phyloP scores from a whole-genome alignment of 2,113 vertebrate genomes.

The Macheiramphus alcinus region DNA sequence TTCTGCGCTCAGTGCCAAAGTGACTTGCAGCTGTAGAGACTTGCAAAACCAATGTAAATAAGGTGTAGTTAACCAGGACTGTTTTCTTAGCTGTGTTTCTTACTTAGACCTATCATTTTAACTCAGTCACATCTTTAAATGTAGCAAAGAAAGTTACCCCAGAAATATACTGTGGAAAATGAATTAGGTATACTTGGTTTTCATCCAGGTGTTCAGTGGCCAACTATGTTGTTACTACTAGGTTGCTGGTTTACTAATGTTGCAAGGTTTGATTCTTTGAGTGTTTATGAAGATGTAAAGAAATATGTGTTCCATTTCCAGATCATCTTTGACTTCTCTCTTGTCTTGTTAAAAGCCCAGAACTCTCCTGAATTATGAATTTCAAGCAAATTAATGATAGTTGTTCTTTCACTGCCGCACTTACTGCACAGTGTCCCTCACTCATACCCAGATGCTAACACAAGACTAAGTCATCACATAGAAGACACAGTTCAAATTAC shows the following conservation, averaged over 20 bases:
- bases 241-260: background rate
- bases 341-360: background rate
- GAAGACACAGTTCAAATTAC: background rate
- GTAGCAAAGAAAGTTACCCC: background rate
- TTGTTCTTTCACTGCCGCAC: background rate
- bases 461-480: background rate
- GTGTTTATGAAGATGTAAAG: background rate
- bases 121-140: background rate
- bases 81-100: background rate
- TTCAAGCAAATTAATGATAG: background rate
- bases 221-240: background rate
- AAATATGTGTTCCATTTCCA: background rate
- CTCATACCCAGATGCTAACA: background rate
- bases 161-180: background rate
- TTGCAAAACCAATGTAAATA: background rate
- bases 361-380: background rate
- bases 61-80: background rate
- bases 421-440: background rate
- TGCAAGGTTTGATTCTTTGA: background rate
- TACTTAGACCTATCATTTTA: background rate
- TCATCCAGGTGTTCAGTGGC: background rate
- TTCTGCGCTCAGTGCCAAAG: background rate
- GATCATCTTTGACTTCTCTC: background rate
- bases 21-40: background rate
- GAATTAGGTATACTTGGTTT: background rate